phyloP scores from a whole-genome alignment of 2,888 invertebrate genomes.

The Rapana venosa region DNA sequence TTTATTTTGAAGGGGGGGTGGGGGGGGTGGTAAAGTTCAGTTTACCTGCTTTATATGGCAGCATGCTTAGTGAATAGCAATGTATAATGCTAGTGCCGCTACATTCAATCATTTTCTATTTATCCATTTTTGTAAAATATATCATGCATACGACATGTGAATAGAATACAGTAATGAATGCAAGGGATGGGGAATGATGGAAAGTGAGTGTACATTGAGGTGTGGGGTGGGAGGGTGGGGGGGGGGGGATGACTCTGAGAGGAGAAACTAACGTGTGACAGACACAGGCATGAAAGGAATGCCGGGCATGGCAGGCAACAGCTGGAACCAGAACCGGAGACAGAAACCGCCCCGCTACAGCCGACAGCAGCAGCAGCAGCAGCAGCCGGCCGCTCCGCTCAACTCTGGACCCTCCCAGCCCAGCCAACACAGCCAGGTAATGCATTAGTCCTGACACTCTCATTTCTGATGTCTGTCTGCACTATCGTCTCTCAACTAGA shows the following conservation, averaged over 20 bases:
- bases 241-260: background rate
- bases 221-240: background rate
- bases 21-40: too few species aligned
- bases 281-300: conserved; percentile 39
- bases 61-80: too few species aligned
- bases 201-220: background rate
- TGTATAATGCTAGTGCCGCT: too few species aligned
- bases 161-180: background rate
- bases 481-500: too few species aligned
- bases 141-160: too few species aligned
- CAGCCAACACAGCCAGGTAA: conserved; percentile 76
- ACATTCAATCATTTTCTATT: too few species aligned
- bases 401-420: conserved; percentile 63
- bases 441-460: too few species aligned
- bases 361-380: conserved; percentile 62
- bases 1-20: too few species aligned
- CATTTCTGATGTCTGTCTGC: too few species aligned
- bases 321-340: conserved; percentile 70
- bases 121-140: too few species aligned
- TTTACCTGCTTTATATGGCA: too few species aligned
- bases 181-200: background rate
- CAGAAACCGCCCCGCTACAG: conserved; percentile 76
- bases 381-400: conserved; percentile 53
- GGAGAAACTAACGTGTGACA: conserved; percentile 4
- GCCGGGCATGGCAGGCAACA: conserved; percentile 50